Percentiles rank a stretch among this genome's conserved stretches.
Evolutionary conservation across 2,888 invertebrate species (phyloP).

Genomic region (Thereva nobilitata): DNA sequence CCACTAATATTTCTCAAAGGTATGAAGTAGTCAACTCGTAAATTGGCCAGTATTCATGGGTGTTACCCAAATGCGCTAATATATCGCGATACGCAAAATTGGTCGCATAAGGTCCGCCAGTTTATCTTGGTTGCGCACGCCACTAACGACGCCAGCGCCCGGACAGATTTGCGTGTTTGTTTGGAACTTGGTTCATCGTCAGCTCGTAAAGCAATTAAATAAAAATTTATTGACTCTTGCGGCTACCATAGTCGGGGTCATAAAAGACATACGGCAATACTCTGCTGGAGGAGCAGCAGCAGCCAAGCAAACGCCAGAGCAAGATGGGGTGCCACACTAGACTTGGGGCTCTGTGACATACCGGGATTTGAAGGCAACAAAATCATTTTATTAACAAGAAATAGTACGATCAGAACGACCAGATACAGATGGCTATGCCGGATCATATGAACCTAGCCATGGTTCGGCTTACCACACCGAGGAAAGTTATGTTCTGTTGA

Average conservation of each 20-base stretch:
- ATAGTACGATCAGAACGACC: slow-evolving; percentile 26
- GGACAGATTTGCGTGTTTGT: slow-evolving; percentile 29
- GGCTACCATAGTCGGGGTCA: slow-evolving; percentile 42
- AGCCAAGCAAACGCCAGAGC: background rate
- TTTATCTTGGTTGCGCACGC: slow-evolving; percentile 20
- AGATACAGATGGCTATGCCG: slow-evolving; percentile 14
- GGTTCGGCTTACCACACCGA: slow-evolving; percentile 3
- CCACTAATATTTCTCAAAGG: no score
- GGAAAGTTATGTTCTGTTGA: slow-evolving; percentile 31
- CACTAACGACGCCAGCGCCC: background rate
- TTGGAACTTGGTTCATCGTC: slow-evolving; percentile 43
- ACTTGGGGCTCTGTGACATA: slow-evolving; percentile 20
- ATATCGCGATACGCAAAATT: slow-evolving; percentile 17
- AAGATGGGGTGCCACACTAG: background rate
- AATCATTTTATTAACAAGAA: slow-evolving; percentile 33
- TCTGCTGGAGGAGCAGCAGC: slow-evolving; percentile 7
- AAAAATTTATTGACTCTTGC: slow-evolving; percentile 45
- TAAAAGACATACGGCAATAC: slow-evolving; percentile 14
- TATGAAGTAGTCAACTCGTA: slow-evolving; percentile 36
- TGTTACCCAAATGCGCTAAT: slow-evolving; percentile 18
- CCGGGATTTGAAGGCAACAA: slow-evolving; percentile 14
- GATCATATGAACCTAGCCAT: slow-evolving; percentile 6
- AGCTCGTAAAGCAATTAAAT: slow-evolving; percentile 46
- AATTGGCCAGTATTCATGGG: slow-evolving; percentile 43
- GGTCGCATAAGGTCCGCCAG: background rate